Base-by-base conservation (phyloP, 2,113 vertebrate genomes). In the Zonotrichia leucophrys region DNA sequence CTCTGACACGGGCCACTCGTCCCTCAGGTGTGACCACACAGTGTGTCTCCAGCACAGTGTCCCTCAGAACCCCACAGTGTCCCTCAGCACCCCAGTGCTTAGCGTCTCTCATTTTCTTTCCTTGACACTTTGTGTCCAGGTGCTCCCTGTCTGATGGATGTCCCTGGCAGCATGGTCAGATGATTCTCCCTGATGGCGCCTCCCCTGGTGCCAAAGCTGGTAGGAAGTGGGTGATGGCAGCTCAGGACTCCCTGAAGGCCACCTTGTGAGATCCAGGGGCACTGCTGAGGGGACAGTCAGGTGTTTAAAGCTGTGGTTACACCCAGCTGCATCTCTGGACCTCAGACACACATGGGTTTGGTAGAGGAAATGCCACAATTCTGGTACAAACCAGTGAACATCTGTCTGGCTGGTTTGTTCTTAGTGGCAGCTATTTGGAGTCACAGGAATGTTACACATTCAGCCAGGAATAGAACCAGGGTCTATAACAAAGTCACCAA, bases 151-250 rank as follows among this genome's bases (percentile, higher is more conserved):
- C 25, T 72, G 56, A 11, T 2, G 1, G n/a, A 5, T 4, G 3
- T 37, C 58, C 58, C 50, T 62, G 41, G 50, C 4, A 4, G 2
- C 2, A 7, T 6, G 37, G 15, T 5, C 3, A 2, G 66, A 16
- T 44, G 33, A 5, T 16, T 82, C 62, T 62, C 28, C 30, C 21
- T 3, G 0, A 8, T 11, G 55, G 21, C 35, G 3, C 12, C 33
- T 24, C 12, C 16, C 19, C 20, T 0, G 0, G 24, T 6, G 49
- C 69, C 66, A 47, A 62, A 56, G 10, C 11, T 0, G 0, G 41
- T 1, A 5, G 72, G 27, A 73, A n/a, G 8, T 1, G 0, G 4
- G 15, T 2, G 4, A 21, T 55, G 53, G 18, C 2, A 7, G 7
- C 47, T 72, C 2, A 1, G 6, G 72, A 44, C 4, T 23, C 37